Evolutionary conservation across 2,113 vertebrate genomes (phyloP), one percentile per base, ranked within the genome.

Genomic region (Lophochroa leadbeateri): DNA sequence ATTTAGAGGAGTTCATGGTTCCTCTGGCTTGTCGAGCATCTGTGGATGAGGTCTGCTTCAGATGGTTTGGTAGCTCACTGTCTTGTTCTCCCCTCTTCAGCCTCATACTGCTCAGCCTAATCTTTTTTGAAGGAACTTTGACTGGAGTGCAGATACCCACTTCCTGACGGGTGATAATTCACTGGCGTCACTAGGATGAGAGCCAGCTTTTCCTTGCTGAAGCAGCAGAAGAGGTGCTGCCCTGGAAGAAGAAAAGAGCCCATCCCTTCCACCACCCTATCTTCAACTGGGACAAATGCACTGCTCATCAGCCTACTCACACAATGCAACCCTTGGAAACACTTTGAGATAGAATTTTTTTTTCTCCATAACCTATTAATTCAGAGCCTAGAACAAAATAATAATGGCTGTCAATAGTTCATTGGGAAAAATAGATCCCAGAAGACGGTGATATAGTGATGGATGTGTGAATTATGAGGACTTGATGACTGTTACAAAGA

Each of bases 11-110:
- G 3, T 47, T 88, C 15, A 3, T 11, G 16, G 41, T 15, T n/a
- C 6, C 25, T 35, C 2, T 0, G 1, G 18, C 50, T 53, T 27
- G 21, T 10, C 0, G 3, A 50, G 35, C 9, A 21, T 44, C 44
- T 39, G 23, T 31, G n/a, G 65, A 63, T 35, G 29, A 25, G 52
- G 2, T 18, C 46, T 83, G 7, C 16, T 64, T 44, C 77, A 57
- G 75, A 11, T 18, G 64, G 15, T 27, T 39, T 64, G 55, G 39
- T 6, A 70, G 10, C n/a, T 87, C 47, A 29, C n/a, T 8, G 0
- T 28, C 58, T 37, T 44, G 17, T 60, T 67, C 24, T 5, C 17
- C 35, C 29, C 11, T 50, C 28, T 35, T 50, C 49, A 76, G 25
- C 58, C 41, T 82, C 63, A 1, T 2, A 0, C 8, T 65, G 63